Evolutionary conservation across 2,113 vertebrate species (phyloP).

Genomic region (Prunella himalayana): DNA sequence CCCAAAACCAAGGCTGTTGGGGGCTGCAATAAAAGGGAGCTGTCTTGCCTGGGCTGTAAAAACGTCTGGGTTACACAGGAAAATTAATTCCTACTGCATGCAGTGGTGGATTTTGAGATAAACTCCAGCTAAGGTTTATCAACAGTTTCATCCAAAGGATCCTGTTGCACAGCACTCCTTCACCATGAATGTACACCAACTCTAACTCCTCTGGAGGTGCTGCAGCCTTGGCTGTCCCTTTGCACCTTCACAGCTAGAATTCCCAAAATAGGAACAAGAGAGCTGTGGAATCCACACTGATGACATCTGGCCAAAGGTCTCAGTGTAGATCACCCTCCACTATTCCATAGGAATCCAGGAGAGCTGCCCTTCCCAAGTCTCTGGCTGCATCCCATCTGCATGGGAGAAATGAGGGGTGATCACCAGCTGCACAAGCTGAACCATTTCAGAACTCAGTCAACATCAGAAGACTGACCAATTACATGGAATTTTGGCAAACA

Average conservation of each 20-base stretch:
- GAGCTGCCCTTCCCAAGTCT: not conserved
- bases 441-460: not conserved
- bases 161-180: not conserved
- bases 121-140: not conserved
- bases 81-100: not conserved
- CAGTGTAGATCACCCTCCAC: rapidly evolving
- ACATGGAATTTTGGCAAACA: not conserved
- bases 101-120: not conserved
- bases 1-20: not conserved
- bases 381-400: rapidly evolving
- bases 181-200: not conserved
- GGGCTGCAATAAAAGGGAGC: not conserved
- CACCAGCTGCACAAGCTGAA: not conserved
- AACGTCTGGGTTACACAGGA: not conserved
- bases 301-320: not conserved
- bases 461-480: not conserved
- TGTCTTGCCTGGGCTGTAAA: not conserved
- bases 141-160: not conserved
- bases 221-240: not conserved
- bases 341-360: rapidly evolving
- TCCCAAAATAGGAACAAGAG: not conserved
- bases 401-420: not conserved
- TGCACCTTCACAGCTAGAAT: not conserved
- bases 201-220: not conserved
- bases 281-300: not conserved